Evolutionary conservation across 2,888 invertebrate genomes (phyloP), one percentile per base, ranked within the genome.

Genomic region (Allygus modestus): DNA sequence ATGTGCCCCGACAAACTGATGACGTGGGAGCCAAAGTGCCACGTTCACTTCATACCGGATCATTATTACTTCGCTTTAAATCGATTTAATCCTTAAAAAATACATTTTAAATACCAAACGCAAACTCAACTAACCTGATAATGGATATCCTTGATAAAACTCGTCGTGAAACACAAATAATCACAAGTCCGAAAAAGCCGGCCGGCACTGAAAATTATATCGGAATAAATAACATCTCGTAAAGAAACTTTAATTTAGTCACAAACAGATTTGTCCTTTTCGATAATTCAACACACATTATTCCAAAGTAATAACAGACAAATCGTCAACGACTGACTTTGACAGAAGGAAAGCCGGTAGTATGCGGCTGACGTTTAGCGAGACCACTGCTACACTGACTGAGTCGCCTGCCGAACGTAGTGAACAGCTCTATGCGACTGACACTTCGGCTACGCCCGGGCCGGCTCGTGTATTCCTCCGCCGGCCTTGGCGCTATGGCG

Each of bases 401-500:
- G 71, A 71, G 41, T 41, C 71, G 37, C 51, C 51, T 71, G 31
- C 26, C 71, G 71, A 54, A 82, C 69, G 69, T 23, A 28, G 28
- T 43, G 82, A 46, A n/a, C 71, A 51, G 54, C 43, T 51, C 46
- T 33, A n/a, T 28, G 31, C 71, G 73, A 82, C 51, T 51, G 33
- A 71, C 73, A 71, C 71, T 43, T 54, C 82, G 71, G 71, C 82
- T 82, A 46, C 73, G 54, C 69, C 82, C 71, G 51, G 71, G 65
- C 28, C 75, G 75, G 41, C 58, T 37, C 43, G 43, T 58, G n/a
- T 81, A 82, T 82, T 20, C 58, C 41, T 82, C 82, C 82, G 82
- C 82, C 84, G 79, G 46, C 84, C 84, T 84, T 84, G 84, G 65
- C 77, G 65, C 77, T 51, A 77, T 84, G 84, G 84, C 84, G 84